Base-by-base conservation (phyloP, 2,797 vertebrate species). In the Anguilla anguilla region DNA sequence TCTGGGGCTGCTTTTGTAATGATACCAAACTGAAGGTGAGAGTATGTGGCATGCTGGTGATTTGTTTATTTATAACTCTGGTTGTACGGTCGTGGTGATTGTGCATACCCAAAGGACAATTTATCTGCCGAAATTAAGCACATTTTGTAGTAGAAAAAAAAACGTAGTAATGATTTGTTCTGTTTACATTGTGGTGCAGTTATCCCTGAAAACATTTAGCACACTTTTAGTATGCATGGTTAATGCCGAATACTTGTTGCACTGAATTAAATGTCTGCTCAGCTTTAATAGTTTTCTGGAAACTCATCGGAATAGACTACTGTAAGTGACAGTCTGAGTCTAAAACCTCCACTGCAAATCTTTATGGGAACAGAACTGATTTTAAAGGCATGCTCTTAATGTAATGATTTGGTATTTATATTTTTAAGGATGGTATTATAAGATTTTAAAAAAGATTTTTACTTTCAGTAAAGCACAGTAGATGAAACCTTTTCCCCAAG, bases 221-320 rank as follows among this genome's bases (percentile, higher is more conserved):
- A 22, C 11, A 51, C n/a, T 85, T 57, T 61, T 72, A 51, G 64
- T 22, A 46, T 69, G 88, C 88, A 88, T 83, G 88, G 83, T 49
- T 86, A n/a, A 86, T 46, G 31, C 67, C 67, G 46, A 88, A 51
- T 57, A 39, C 86, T 28, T 88, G 74, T 57, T 83, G 74, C 49
- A 86, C 77, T 88, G 59, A 83, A 46, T 86, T 82, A 57, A 88
- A 84, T 57, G 49, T 13, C 19, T 28, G 17, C 35, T 85, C 61
- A 64, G 35, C 6, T 67, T 67, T 61, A 11, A 49, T n/a, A 1
- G 2, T 49, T 0, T 82, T 49, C 51, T 49, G 19, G 46, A 49
- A 82, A 82, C 19, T 25, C 19, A n/a, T 35, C 19, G 11, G 79
- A 82, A 49, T 51, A 82, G 43, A 82, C 79, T 10, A 43, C 39